phyloP scores from a whole-genome alignment of 2,113 vertebrate genomes.

The Australoheros scitulus region DNA sequence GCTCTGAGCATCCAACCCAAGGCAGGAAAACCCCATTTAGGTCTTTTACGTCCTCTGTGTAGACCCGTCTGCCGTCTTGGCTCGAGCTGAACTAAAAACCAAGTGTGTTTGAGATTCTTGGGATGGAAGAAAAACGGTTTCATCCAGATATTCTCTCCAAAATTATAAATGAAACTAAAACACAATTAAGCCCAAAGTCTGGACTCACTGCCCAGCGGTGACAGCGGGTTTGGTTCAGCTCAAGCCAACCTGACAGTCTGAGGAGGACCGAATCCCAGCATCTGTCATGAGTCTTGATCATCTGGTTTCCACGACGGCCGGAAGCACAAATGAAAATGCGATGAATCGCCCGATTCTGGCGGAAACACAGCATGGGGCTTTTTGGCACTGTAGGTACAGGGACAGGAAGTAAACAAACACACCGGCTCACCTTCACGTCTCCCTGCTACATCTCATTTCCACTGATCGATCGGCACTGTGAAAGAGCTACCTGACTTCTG shows the following conservation, averaged over 20 bases:
- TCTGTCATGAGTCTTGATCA: too few species aligned
- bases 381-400: neutral
- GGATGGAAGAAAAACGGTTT: neutral
- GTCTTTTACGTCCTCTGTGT: too few species aligned
- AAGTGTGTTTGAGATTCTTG: neutral
- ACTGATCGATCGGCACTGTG: neutral
- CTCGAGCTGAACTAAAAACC: neutral
- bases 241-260: neutral
- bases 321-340: too few species aligned
- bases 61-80: neutral
- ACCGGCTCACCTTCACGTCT: neutral
- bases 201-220: neutral
- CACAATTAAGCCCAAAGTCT: neutral
- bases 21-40: neutral
- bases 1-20: neutral
- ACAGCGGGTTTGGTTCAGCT: neutral
- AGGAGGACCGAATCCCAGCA: fast-evolving
- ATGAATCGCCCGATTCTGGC: too few species aligned
- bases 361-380: neutral
- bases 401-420: neutral
- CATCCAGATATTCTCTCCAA: neutral
- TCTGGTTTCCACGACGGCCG: too few species aligned
- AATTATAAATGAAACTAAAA: neutral
- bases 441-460: neutral
- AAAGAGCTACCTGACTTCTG: neutral